phyloP scores from a whole-genome alignment of 2,797 vertebrate genomes.

The Esox masquinongy region DNA sequence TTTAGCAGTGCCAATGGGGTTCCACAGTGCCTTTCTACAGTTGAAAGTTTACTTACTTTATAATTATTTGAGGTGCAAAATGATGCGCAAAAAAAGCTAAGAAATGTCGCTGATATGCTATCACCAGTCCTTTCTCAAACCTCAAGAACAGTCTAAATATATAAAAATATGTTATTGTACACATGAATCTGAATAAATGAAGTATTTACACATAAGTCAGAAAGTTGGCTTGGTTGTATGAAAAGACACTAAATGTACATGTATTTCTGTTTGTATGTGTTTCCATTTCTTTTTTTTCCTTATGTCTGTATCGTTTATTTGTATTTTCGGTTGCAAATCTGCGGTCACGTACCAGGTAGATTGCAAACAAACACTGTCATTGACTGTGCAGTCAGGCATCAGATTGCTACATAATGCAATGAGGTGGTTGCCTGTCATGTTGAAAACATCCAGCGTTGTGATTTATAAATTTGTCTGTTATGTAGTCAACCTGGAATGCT shows the following conservation, averaged over 20 bases:
- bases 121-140: slow-evolving; percentile 50
- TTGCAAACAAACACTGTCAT: neutral
- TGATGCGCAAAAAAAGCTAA: slow-evolving; percentile 41
- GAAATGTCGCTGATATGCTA: slow-evolving; percentile 55
- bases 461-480: neutral
- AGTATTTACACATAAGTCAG: slow-evolving; percentile 48
- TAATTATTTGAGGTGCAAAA: slow-evolving; percentile 54
- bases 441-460: neutral
- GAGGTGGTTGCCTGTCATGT: neutral
- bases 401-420: neutral
- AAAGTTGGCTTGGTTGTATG: slow-evolving; percentile 42
- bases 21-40: slow-evolving; percentile 42
- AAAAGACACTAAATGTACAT: slow-evolving; percentile 42
- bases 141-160: slow-evolving; percentile 55
- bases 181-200: slow-evolving; percentile 46
- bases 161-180: slow-evolving; percentile 53
- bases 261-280: slow-evolving; percentile 41
- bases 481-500: neutral
- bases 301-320: slow-evolving; percentile 30
- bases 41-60: slow-evolving; percentile 26
- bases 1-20: slow-evolving; percentile 55
- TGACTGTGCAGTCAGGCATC: neutral
- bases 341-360: neutral
- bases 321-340: neutral
- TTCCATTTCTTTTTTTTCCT: slow-evolving; percentile 32